These are phyloP conservation scores for Agrochola macilenta DNA, from an alignment of 2,888 invertebrate genomes.

Conservation along the genomic window DNA sequence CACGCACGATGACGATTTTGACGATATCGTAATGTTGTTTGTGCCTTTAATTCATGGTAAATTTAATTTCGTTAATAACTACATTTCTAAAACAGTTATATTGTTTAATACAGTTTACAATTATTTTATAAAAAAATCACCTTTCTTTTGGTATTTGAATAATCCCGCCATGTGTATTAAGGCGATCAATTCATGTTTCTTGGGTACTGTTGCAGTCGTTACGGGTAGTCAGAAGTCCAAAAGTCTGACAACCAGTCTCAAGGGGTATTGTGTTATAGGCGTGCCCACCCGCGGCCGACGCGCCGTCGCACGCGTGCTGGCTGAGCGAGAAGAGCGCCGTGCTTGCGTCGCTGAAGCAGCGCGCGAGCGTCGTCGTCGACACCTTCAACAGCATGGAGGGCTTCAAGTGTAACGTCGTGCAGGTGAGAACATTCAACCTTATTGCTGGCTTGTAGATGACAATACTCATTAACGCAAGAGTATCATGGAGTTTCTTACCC, in stretches of 20 bases:
- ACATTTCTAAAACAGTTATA: no score
- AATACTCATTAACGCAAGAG: neutral
- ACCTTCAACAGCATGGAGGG: slow-evolving; percentile 98
- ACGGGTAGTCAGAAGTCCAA: neutral
- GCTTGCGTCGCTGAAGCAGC: slow-evolving; percentile 92
- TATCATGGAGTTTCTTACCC: neutral
- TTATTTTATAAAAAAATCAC: no score
- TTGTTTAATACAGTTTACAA: no score
- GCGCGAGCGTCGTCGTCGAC: slow-evolving; percentile 96
- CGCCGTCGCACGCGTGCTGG: slow-evolving; percentile 96
- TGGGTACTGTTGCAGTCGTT: neutral
- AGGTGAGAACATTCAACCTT: slow-evolving; percentile 71
- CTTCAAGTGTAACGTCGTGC: slow-evolving; percentile 95
- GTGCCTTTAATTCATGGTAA: no score
- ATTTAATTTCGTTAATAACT: no score
- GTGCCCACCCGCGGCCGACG: slow-evolving; percentile 95
- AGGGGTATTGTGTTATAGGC: slow-evolving; percentile 70
- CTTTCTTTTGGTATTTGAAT: no score
- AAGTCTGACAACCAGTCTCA: neutral
- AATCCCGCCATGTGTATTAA: no score
- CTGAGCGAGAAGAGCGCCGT: slow-evolving; percentile 93
- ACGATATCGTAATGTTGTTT: no score
- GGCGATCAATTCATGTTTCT: no score
- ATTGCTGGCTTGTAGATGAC: no score
- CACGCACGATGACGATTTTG: no score